Percentiles rank a stretch among this genome's conserved stretches.
Evolutionary conservation across 1,140 invertebrate genomes (phyloP).

Genomic region (Armadillidium nasatum): DNA sequence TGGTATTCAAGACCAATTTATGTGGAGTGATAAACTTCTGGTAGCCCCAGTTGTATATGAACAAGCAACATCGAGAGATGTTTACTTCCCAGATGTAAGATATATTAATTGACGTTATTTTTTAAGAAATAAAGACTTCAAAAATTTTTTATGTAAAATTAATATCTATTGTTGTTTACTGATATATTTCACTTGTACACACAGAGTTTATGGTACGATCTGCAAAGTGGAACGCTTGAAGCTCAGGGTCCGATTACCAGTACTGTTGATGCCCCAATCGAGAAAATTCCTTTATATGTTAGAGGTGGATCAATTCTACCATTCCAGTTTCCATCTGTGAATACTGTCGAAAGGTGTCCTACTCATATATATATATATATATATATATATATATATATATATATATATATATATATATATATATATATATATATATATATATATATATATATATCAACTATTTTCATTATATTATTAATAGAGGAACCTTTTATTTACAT

Average conservation of each 20-base stretch:
- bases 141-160: no score
- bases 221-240: slow-evolving; percentile 15
- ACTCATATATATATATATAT: background rate
- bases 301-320: slow-evolving; percentile 30
- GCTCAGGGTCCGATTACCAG: slow-evolving; percentile 5
- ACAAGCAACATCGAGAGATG: slow-evolving; percentile 46
- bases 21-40: slow-evolving; percentile 70
- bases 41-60: slow-evolving; percentile 68
- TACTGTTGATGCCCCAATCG: slow-evolving; percentile 25
- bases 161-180: no score
- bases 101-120: no score
- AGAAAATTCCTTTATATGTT: slow-evolving; percentile 31
- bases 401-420: background rate
- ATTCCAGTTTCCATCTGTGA: slow-evolving; percentile 26
- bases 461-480: no score
- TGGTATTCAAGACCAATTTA: slow-evolving; percentile 68
- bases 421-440: no score
- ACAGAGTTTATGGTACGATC: slow-evolving; percentile 40
- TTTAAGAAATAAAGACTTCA: no score
- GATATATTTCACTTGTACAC: background rate
- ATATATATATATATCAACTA: no score
- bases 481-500: no score
- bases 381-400: background rate
- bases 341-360: slow-evolving; percentile 24
- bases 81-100: slow-evolving; percentile 32